Base-by-base conservation (phyloP, 2,888 invertebrate genomes). In the Venusia cambrica region DNA sequence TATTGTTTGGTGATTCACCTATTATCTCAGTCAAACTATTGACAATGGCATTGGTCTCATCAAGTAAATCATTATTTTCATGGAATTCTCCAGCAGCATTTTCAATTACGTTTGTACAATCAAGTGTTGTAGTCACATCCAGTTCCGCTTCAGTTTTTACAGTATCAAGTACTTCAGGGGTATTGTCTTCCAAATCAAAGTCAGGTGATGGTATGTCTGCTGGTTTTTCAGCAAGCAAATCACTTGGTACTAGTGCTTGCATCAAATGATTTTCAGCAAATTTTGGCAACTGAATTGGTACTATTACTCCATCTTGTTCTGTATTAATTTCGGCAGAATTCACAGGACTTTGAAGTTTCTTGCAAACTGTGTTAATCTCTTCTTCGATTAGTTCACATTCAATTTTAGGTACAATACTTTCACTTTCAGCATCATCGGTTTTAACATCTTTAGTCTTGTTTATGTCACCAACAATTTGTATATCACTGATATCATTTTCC, bases 171-270 rank as follows among this genome's bases (percentile, higher is more conserved):
- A 15, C 17, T 22, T 36, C 36, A 14, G 33, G 16, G 10, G 8
- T 16, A n/a, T 26, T 18, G 15, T 4, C 6, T 26, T 53, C 56
- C 38, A 54, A 53, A 5, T 69, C 68, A 39, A 61, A 30, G 21
- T 72, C 24, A n/a, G 37, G 20, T 35, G 35, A 21, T 31, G 33
- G 30, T 21, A 36, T 26, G 10, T 42, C 26, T 5, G 12, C 32
- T 25, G 36, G 26, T 24, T 28, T 18, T 32, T 38, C 19, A 16
- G 27, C 5, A 16, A 16, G 7, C 8, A 14, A 13, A 9, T 5
- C 7, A 20, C 9, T 4, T 7, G 7, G 20, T 5, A 3, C 4
- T 20, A 9, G n/a, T 15, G 16, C 14, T 12, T 26, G n/a, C 17
- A 9, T 22, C 10, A 17, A 6, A 3, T 6, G 5, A 21, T 21